These are phyloP conservation scores for Sinocyclocheilus rhinocerous DNA, from an alignment of 2,113 vertebrate genomes.

Conservation along the genomic window DNA sequence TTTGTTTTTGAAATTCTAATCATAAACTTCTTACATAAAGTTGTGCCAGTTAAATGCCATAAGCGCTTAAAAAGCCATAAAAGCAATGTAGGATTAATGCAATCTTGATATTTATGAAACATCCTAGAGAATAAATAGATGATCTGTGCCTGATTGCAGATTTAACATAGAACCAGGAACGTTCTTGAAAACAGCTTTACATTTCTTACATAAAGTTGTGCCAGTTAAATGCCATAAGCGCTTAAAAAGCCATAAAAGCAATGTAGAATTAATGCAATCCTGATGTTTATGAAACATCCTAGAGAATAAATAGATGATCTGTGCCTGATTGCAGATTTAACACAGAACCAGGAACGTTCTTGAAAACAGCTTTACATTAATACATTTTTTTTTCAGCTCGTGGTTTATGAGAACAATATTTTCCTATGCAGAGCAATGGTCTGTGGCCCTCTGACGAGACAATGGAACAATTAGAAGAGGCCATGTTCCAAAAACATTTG, in stretches of 20 bases:
- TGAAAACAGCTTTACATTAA: background rate
- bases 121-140: background rate
- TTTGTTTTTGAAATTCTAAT: background rate
- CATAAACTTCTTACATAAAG: background rate
- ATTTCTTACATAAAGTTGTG: background rate
- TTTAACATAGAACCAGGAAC: background rate
- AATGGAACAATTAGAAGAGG: background rate
- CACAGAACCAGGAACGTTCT: background rate
- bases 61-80: background rate
- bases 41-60: background rate
- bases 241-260: constrained; percentile 11
- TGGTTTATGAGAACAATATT: background rate
- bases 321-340: background rate
- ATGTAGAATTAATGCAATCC: background rate
- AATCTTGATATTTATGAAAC: background rate
- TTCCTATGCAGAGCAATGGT: background rate
- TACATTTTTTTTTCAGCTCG: background rate
- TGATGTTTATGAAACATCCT: background rate
- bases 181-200: background rate
- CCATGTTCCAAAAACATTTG: background rate
- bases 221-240: background rate
- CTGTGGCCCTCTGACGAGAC: background rate
- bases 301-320: background rate
- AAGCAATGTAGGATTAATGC: constrained; percentile 7
- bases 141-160: background rate